Evolutionary conservation across 2,888 invertebrate genomes (phyloP).

Genomic region (Tortrix viridana): DNA sequence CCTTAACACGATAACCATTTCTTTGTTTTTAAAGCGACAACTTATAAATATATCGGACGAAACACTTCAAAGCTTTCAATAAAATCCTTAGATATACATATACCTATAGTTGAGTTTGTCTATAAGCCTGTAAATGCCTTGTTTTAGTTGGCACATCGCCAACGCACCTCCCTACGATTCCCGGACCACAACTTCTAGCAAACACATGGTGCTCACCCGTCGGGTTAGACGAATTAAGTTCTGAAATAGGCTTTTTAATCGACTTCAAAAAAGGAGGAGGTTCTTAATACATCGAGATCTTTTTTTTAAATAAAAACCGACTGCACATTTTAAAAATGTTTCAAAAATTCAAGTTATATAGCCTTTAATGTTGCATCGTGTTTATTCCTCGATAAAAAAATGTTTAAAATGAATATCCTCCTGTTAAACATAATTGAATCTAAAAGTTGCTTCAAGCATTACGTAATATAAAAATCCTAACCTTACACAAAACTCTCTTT

Average conservation of each 20-base stretch:
- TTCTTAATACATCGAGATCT: no score
- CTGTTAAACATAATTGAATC: no score
- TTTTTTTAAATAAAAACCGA: no score
- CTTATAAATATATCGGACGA: slow-evolving; percentile 3
- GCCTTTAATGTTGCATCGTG: no score
- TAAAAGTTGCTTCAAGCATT: slow-evolving; percentile 19
- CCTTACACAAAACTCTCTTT: slow-evolving; percentile 78
- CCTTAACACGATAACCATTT: no score
- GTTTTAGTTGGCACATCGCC: slow-evolving; percentile 36
- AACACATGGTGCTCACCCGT: slow-evolving; percentile 11
- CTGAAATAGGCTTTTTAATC: no score
- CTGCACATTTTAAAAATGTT: no score
- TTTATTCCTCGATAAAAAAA: no score
- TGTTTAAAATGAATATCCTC: no score
- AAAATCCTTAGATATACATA: slow-evolving; percentile 21
- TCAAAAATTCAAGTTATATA: no score
- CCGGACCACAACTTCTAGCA: slow-evolving; percentile 20
- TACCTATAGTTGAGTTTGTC: slow-evolving; percentile 10
- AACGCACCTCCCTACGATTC: slow-evolving; percentile 22
- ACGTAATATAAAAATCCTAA: slow-evolving; percentile 18
- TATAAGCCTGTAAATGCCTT: slow-evolving; percentile 35
- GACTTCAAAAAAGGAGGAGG: no score
- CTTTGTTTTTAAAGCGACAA: slow-evolving; percentile 4
- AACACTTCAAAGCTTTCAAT: slow-evolving; percentile 12
- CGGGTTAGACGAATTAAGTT: background rate